These are phyloP conservation scores for Carlito syrichta DNA, from an alignment of 2,113 vertebrate species.

Conservation along the genomic window DNA sequence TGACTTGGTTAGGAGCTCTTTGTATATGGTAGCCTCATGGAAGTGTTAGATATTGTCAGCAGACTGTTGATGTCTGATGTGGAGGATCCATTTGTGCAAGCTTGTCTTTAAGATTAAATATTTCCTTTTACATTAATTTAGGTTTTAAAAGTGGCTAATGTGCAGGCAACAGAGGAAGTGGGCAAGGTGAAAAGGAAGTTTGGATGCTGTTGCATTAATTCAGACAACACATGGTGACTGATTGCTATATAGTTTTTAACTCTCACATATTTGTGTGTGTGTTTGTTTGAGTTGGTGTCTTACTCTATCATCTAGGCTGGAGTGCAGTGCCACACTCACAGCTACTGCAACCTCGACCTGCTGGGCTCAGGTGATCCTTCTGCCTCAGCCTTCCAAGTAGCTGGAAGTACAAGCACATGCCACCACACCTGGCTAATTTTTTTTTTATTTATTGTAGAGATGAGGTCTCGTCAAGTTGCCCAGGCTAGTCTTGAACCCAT, in stretches of 20 bases:
- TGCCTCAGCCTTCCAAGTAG: no score
- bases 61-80: neutral
- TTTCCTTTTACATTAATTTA: neutral
- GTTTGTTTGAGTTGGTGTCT: no score
- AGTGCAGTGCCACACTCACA: no score
- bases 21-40: neutral
- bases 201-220: neutral
- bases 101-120: neutral
- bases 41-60: neutral
- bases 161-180: neutral
- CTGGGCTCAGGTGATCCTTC: no score
- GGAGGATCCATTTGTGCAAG: neutral
- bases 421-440: no score
- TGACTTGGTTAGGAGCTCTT: neutral
- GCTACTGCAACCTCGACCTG: no score
- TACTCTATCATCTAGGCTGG: no score
- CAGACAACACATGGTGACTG: neutral
- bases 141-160: neutral
- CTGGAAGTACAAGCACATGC: no score
- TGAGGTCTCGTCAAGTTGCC: no score
- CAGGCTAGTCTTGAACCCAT: no score
- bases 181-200: neutral
- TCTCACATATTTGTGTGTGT: neutral
- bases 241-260: neutral
- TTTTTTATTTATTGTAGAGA: no score